These are phyloP conservation scores for Rhizoglyphus robini DNA, from an alignment of 1,140 invertebrate species.

Conservation along the genomic window DNA sequence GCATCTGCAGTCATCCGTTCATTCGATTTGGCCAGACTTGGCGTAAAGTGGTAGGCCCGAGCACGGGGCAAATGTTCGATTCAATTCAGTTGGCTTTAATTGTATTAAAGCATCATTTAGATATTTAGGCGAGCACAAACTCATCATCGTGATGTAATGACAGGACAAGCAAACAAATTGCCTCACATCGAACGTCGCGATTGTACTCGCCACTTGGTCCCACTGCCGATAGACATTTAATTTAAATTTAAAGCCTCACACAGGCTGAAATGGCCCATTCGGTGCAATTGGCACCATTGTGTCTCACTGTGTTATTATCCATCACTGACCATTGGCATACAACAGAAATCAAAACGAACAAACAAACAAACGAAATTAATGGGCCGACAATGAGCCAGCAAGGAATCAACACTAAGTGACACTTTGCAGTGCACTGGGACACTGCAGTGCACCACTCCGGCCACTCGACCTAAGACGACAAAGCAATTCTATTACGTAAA, in stretches of 20 bases:
- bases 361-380: neutral
- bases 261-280: neutral
- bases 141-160: constrained; percentile 10
- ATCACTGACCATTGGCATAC: constrained; percentile 5
- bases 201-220: too few species aligned
- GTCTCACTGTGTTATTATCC: constrained; percentile 3
- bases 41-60: neutral
- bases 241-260: neutral
- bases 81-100: constrained; percentile 4
- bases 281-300: neutral
- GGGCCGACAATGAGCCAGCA: neutral
- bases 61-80: too few species aligned
- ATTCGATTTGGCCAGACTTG: neutral
- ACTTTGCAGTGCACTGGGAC: neutral
- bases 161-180: constrained; percentile 6
- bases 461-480: neutral
- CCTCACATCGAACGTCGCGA: neutral
- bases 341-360: neutral
- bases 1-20: constrained; percentile 4
- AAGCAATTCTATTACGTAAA: too few species aligned
- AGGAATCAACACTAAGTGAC: too few species aligned
- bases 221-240: too few species aligned
- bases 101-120: constrained; percentile 10
- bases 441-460: too few species aligned
- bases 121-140: neutral